phyloP scores from a whole-genome alignment of 2,888 invertebrate genomes.

The Scaptomyza polygonia region DNA sequence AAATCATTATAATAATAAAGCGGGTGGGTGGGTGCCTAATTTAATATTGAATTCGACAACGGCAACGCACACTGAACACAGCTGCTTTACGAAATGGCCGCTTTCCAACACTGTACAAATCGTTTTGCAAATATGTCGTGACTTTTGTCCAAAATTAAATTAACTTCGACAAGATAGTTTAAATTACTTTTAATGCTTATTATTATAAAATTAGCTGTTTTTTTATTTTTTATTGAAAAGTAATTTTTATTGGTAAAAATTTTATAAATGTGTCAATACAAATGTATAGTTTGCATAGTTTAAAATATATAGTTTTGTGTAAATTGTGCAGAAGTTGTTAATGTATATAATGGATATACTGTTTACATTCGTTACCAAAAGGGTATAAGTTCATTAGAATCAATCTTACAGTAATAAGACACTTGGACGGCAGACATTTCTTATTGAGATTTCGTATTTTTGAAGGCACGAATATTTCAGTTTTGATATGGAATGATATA shows the following conservation, averaged over 20 bases:
- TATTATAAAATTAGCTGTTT: too few species aligned
- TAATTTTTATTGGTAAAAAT: slow-evolving; percentile 36
- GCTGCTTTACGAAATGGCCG: slow-evolving; percentile 43
- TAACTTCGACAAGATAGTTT: too few species aligned
- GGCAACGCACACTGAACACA: slow-evolving; percentile 38
- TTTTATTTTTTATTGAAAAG: slow-evolving; percentile 16
- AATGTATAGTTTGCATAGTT: slow-evolving; percentile 55
- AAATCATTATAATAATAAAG: slow-evolving; percentile 35
- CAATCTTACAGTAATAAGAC: slow-evolving; percentile 60
- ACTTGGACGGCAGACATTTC: slow-evolving; percentile 64
- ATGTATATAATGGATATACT: background rate
- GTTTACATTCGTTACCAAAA: slow-evolving; percentile 38
- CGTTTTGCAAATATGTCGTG: slow-evolving; percentile 2
- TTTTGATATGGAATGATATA: slow-evolving; percentile 30
- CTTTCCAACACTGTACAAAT: slow-evolving; percentile 36
- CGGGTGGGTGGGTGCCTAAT: slow-evolving; percentile 26
- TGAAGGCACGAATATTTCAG: slow-evolving; percentile 55
- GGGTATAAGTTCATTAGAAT: slow-evolving; percentile 31
- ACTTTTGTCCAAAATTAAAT: slow-evolving; percentile 7
- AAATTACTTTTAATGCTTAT: too few species aligned
- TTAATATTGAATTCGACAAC: slow-evolving; percentile 48
- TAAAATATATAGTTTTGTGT: slow-evolving; percentile 11
- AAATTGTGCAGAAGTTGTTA: slow-evolving; percentile 12
- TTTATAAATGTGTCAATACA: slow-evolving; percentile 47
- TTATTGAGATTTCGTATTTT: slow-evolving; percentile 25